Conservation (phyloP, 2,113 vertebrate species). For the Sylvietta virens region DNA sequence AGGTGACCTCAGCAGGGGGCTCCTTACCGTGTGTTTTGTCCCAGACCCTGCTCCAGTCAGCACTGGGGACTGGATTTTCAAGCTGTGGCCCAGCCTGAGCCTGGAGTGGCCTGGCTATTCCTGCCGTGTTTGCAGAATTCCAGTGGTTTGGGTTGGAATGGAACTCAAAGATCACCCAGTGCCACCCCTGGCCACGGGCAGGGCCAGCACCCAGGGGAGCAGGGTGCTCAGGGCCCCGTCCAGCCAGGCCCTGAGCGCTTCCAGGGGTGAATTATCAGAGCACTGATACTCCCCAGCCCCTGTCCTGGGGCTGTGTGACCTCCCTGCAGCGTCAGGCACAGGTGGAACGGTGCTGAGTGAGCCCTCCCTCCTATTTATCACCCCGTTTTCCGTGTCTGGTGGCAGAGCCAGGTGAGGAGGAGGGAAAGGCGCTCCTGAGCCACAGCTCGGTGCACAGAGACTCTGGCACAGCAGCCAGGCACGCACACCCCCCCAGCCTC, state of each 20-base stretch:
- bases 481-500: background rate
- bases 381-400: background rate
- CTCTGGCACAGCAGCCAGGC: background rate
- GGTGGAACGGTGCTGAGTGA: background rate
- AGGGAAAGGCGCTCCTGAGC: background rate
- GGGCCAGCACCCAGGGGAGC: background rate
- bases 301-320: background rate
- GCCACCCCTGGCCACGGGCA: too few relatives aligned
- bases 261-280: background rate
- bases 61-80: background rate
- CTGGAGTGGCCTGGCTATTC: background rate
- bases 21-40: accelerated
- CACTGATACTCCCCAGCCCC: background rate
- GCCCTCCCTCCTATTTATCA: background rate
- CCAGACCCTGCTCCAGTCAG: background rate
- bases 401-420: background rate
- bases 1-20: background rate
- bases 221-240: background rate
- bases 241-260: accelerated
- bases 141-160: background rate
- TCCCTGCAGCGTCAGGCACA: background rate
- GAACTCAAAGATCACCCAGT: background rate
- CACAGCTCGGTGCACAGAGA: background rate
- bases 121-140: background rate
- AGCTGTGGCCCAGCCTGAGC: background rate